Evolutionary conservation across 2,797 vertebrate genomes (phyloP), one percentile per base, ranked within the genome.

Genomic region (Diceros bicornis): DNA sequence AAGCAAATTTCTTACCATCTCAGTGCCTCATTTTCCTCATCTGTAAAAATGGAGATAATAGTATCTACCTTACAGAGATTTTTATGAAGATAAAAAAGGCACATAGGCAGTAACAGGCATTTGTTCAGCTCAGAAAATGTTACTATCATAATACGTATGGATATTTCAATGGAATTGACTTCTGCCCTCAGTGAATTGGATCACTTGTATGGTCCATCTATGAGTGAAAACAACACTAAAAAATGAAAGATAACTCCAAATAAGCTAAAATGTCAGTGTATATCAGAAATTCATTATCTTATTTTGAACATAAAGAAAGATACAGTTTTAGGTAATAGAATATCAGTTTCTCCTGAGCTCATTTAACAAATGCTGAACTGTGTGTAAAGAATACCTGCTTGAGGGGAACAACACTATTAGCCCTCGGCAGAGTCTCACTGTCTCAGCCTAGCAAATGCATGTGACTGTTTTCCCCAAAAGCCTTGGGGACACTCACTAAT

Each of bases 261-360:
- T 57, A 87, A 71, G 88, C 59, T 57, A 27, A 79, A 72, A 25
- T 72, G 25, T 82, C 37, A 1, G 6, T 59, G 74, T 85, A 50
- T 23, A 79, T 82, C 59, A 77, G 41, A 77, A 44, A 75, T 75
- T 61, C 34, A 47, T 82, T 78, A 47, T 78, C 41, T 83, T 88
- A 44, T 71, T 77, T 81, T 77, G 41, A 89, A 41, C 59, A 86
- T n/a, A 88, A 82, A 83, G 37, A 79, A 52, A 77, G 69, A 64
- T 41, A 77, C 32, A 55, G 10, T 62, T 79, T 92, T 69, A 81
- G 79, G 52, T 59, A 77, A 47, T n/a, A 64, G 12, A 90, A 91
- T 78, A 77, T 62, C 61, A 69, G 18, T 64, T 69, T 77, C 34
- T 72, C 69, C 29, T 12, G 27, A 1, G 52, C 32, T 59, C 4